Evolutionary conservation across 1,140 invertebrate species (phyloP), one percentile per base, ranked within the genome.

Genomic region (Aphelinus atriplicis): DNA sequence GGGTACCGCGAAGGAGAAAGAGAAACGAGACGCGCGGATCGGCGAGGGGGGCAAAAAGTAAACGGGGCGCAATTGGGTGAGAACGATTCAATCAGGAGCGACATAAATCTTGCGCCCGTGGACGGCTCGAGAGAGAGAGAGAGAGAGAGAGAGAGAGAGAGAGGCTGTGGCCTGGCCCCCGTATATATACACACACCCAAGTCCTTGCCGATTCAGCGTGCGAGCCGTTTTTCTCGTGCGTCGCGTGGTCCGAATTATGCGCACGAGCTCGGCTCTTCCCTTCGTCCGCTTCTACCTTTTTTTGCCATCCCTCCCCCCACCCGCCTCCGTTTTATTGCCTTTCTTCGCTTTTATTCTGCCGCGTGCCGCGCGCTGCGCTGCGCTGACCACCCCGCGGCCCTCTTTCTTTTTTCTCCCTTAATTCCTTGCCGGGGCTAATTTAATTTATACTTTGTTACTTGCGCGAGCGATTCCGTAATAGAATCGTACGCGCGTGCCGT

Each of bases 81-180:
- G 86, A 88, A 88, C 87, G 86, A 87, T 87, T 87, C 87, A 88
- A 88, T 88, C 87, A 87, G 87, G 84, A 87, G 85, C 82, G 83
- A 87, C 87, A 88, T 87, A 87, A 87, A 88, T 87, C 87, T 87
- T 84, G 84, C 85, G 81, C 84, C 83, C 80, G 84, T 81, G 83
- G 85, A 86, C 87, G 26, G 26, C 26, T 26, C 26, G 26, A 26
- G 26, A 26, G 26, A 26, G 26, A 26, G 26, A 26, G 26, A 26
- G 26, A 26, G 26, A 26, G 26, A 26, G 26, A 26, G 26, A 26
- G 26, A 26, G 26, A 26, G 26, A 26, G 26, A 26, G 26, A 26
- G 26, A 26, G 26, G 26, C 26, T 26, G 26, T 26, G 26, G 26
- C 26, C 26, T 26, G 26, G 26, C 26, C 26, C 26, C 26, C 26